Percentiles rank a stretch among this genome's conserved stretches.
Evolutionary conservation across 1,140 invertebrate species (phyloP).

Genomic region (Bombus superbus): DNA sequence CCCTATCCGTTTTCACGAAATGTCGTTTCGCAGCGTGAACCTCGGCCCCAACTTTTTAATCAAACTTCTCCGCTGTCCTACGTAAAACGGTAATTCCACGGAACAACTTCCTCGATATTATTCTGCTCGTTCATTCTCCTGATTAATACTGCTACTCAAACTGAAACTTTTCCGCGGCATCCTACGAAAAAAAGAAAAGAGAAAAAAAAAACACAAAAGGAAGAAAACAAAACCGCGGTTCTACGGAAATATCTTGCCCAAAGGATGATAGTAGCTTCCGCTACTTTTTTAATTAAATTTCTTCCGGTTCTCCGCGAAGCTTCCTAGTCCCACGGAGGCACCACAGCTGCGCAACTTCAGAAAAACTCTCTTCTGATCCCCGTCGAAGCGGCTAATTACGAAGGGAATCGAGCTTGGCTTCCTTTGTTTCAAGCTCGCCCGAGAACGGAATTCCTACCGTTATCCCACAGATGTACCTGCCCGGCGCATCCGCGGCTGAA

Average conservation of each 20-base stretch:
- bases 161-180: not conserved
- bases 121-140: not conserved
- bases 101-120: too few species aligned
- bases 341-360: not conserved
- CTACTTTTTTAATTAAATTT: constrained; percentile 15
- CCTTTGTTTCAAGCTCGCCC: constrained; percentile 37
- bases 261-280: not conserved
- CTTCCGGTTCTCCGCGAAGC: not conserved
- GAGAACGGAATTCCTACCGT: constrained; percentile 50
- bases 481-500: constrained; percentile 13
- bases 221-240: too few species aligned
- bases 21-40: not conserved
- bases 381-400: constrained; percentile 39
- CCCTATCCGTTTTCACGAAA: too few species aligned
- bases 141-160: not conserved
- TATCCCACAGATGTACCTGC: constrained; percentile 49
- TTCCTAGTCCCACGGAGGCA: not conserved
- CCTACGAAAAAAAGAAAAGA: not conserved
- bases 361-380: constrained; percentile 14
- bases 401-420: constrained; percentile 30
- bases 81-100: too few species aligned
- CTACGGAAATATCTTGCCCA: not conserved
- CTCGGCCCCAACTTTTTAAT: not conserved
- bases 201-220: too few species aligned
- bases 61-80: not conserved